Evolutionary conservation across 1,140 invertebrate genomes (phyloP).

Genomic region (Drosophila ambigua): DNA sequence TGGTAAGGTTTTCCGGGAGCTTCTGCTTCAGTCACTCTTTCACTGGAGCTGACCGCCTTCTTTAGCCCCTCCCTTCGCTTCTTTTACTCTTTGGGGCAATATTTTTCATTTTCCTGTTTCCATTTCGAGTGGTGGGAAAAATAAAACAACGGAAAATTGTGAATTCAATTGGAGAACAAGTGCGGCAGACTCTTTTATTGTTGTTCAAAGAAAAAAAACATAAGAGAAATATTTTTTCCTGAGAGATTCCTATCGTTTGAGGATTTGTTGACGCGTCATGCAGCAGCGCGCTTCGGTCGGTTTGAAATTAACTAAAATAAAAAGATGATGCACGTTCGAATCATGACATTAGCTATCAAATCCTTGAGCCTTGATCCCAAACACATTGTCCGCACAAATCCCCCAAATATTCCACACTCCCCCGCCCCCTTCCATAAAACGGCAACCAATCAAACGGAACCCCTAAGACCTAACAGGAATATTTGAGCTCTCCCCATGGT

Average conservation of each 20-base stretch:
- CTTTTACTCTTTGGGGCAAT: neutral
- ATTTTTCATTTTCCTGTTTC: conserved; percentile 26
- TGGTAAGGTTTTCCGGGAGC: no score
- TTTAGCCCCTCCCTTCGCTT: neutral
- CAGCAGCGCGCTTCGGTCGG: no score
- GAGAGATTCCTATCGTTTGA: no score
- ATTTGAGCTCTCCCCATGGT: neutral
- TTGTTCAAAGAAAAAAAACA: no score
- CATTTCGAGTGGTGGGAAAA: conserved; percentile 5
- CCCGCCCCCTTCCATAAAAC: neutral
- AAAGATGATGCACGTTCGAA: neutral
- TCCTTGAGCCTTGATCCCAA: conserved; percentile 1
- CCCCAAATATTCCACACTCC: neutral
- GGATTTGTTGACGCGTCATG: no score
- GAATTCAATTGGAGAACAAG: no score
- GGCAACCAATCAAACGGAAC: conserved; percentile 10
- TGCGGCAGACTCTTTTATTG: no score
- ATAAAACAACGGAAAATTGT: neutral
- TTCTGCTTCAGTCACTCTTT: no score
- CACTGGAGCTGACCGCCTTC: no score
- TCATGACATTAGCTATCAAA: neutral
- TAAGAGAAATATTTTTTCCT: no score
- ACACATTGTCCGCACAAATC: conserved; percentile 12
- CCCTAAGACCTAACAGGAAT: conserved; percentile 6
- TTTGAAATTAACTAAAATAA: neutral